A percentile compares a stretch with the other conserved stretches of the same genome.
Conservation (phyloP, 2,113 vertebrate species). For the Columbina picui region DNA sequence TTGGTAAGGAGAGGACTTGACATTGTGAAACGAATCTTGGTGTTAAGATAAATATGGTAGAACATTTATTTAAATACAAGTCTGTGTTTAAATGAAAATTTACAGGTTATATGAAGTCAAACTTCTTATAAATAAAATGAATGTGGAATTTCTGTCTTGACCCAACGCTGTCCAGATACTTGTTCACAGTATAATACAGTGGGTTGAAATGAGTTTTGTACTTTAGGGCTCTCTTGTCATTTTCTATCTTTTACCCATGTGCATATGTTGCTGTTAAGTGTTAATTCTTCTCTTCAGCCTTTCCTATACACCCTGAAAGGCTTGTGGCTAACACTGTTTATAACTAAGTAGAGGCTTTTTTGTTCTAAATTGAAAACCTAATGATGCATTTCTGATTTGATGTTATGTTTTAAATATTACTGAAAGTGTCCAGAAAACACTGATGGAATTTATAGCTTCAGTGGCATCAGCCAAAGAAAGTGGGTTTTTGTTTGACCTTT, state of each 20-base stretch:
- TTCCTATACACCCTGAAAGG: neutral
- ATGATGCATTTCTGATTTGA: neutral
- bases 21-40: slow-evolving; percentile 14
- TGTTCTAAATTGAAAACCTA: neutral
- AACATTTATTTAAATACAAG: neutral
- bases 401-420: neutral
- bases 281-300: neutral
- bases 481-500: neutral
- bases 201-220: neutral
- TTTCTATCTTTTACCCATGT: neutral
- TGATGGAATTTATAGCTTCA: neutral
- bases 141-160: neutral
- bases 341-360: neutral
- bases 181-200: neutral
- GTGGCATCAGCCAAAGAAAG: neutral
- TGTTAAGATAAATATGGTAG: neutral
- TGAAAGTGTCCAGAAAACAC: neutral
- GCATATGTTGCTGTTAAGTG: neutral
- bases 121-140: neutral
- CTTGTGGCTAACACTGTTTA: neutral
- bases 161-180: neutral
- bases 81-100: neutral
- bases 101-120: neutral
- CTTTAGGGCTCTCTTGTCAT: neutral
- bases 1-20: slow-evolving; percentile 83